Base-by-base conservation (phyloP, 2,888 invertebrate species). In the Liodrosophila aerea region DNA sequence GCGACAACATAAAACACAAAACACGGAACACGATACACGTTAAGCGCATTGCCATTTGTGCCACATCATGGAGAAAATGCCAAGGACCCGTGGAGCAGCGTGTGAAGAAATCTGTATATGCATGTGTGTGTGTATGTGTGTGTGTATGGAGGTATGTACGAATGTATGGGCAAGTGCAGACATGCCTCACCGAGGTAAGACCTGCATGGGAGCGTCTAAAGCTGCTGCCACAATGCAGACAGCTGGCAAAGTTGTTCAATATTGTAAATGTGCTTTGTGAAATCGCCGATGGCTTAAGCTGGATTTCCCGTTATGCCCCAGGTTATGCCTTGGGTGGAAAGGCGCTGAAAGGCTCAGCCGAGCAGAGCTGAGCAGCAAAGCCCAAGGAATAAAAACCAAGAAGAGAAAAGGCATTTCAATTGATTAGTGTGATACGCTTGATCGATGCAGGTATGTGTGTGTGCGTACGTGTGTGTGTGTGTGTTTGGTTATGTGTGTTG, bases 31-130 rank as follows among this genome's bases (percentile, higher is more conserved):
- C 76, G 76, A 76, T 76, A 76, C 73, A 83, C 84, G 78, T 76
- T 77, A 77, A 84, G 77, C 77, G 77, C 85, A 84, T 76, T 83
- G 76, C 83, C 83, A 82, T 77, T 76, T 76, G 84, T 80, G 76
- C 84, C 76, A 77, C 84, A 84, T 84, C 76, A 77, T 61, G 64
- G 61, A 51, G 61, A 53, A 69, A 72, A 63, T 70, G 75, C 67
- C 72, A 75, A 63, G 72, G 60, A 72, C 71, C 64, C 73, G 45
- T 54, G 43, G 49, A 62, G 53, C 73, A 62, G 53, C 62, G 60
- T 56, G 54, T 52, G 63, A 67, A 57, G 69, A 66, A 57, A 47
- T 39, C 22, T 22, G 22, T 22, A 22, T 22, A 5, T 22, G 3
- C 5, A 5, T 22, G 5, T 22, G 22, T 4, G 22, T 22, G 22